Conservation (phyloP, 1,140 invertebrate genomes). For the Leguminivora glycinivorella region DNA sequence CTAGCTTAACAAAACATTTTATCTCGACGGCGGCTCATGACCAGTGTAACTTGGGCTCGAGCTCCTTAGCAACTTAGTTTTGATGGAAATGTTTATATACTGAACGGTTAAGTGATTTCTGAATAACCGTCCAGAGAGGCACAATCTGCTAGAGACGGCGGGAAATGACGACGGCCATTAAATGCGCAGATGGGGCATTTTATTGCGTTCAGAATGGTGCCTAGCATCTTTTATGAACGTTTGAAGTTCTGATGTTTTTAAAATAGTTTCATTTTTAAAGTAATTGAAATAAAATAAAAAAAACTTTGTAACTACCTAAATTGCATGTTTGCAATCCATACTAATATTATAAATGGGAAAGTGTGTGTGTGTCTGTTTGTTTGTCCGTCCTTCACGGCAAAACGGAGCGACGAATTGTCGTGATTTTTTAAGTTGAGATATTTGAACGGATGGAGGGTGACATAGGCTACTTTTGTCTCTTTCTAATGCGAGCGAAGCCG, state of each 20-base stretch:
- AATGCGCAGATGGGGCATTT: constrained; percentile 14
- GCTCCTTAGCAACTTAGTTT: background rate
- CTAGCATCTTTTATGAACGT: background rate
- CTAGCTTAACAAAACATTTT: constrained; percentile 11
- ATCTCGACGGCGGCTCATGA: background rate
- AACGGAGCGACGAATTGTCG: too few species aligned
- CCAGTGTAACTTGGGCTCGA: background rate
- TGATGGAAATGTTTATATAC: background rate
- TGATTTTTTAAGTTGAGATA: too few species aligned
- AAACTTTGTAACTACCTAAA: too few species aligned
- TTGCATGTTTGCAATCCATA: too few species aligned
- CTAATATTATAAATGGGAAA: too few species aligned
- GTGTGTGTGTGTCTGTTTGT: too few species aligned
- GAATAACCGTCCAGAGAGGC: background rate
- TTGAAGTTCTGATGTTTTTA: background rate
- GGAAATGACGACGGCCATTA: constrained; percentile 6
- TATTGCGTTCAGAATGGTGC: constrained; percentile 6
- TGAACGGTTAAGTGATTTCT: background rate
- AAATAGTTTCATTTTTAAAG: background rate
- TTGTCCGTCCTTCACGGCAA: too few species aligned
- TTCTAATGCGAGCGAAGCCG: too few species aligned
- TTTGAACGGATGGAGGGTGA: too few species aligned
- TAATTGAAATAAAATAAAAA: background rate
- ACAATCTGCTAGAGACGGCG: constrained; percentile 1
- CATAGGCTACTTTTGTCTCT: too few species aligned